A percentile compares a stretch with the other conserved stretches of the same genome.
Conservation (phyloP, 2,113 vertebrate species). For the Eulemur macaco region DNA sequence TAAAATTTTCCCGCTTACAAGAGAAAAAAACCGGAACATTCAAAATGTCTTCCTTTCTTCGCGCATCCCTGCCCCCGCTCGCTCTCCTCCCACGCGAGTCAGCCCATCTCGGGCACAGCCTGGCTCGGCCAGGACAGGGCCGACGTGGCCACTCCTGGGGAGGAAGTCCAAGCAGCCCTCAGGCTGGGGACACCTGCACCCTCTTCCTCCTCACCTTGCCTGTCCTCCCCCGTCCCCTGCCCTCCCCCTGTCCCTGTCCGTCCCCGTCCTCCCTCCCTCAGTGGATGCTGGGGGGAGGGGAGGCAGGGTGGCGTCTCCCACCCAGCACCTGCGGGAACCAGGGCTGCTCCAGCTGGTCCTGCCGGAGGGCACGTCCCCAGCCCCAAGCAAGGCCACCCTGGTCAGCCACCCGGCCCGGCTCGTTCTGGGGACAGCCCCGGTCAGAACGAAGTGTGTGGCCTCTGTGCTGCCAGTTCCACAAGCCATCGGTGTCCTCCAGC, state of each 20-base stretch:
- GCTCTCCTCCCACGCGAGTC: not conserved
- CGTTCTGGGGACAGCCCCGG: not conserved
- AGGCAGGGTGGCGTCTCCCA: not conserved
- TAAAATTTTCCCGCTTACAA: not conserved
- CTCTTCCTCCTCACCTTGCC: not conserved
- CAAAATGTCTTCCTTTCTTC: not conserved
- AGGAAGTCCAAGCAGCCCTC: not conserved
- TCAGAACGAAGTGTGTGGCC: rapidly evolving
- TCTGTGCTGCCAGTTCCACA: rapidly evolving
- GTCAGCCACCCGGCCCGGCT: not conserved
- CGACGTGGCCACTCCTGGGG: not conserved
- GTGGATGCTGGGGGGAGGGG: not conserved
- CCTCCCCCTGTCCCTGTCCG: not conserved
- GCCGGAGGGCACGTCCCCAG: not conserved
- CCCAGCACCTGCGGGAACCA: no score
- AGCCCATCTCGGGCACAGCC: not conserved
- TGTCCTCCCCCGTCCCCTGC: not conserved
- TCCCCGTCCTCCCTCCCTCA: not conserved
- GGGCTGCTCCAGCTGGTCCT: not conserved
- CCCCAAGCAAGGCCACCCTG: no score
- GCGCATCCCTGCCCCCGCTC: not conserved
- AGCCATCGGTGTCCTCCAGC: not conserved
- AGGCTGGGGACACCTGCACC: not conserved
- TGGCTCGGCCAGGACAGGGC: not conserved
- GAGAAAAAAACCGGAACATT: not conserved